Percentiles rank a stretch among this genome's conserved stretches.
Conservation (phyloP, 2,888 invertebrate genomes). For the Autographa pulchrina region DNA sequence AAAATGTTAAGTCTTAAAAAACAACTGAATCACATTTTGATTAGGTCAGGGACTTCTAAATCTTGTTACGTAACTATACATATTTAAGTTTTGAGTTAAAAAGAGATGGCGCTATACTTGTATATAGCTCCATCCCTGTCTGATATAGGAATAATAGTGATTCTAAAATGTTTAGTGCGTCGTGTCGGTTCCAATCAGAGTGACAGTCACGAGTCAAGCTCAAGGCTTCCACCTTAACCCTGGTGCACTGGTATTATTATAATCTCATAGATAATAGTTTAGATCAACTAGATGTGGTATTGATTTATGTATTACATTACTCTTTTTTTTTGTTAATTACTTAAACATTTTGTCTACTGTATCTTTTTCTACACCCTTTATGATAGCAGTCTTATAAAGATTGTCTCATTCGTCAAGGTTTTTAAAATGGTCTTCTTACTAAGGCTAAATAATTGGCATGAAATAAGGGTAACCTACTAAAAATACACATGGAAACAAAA, state of each 20-base stretch:
- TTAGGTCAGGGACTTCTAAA: constrained; percentile 52
- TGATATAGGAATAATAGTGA: not conserved
- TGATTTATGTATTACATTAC: too few relatives aligned
- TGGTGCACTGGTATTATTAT: constrained; percentile 65
- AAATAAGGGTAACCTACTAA: too few relatives aligned
- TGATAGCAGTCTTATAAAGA: too few relatives aligned
- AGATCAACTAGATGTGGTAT: constrained; percentile 44
- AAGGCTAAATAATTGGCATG: too few relatives aligned
- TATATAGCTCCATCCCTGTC: not conserved
- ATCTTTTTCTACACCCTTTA: too few relatives aligned
- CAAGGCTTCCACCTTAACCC: constrained; percentile 81
- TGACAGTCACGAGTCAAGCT: constrained; percentile 84
- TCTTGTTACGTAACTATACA: not conserved
- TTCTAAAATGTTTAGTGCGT: constrained; percentile 29
- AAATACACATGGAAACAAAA: too few relatives aligned
- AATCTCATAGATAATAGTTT: constrained; percentile 36
- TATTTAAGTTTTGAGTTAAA: not conserved
- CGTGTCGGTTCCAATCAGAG: constrained; percentile 65
- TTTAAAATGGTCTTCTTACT: too few relatives aligned
- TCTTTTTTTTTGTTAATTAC: too few relatives aligned
- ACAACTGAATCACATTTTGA: constrained; percentile 36
- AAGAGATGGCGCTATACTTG: not conserved
- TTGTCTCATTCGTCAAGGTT: too few relatives aligned
- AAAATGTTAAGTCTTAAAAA: constrained; percentile 44
- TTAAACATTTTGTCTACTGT: too few relatives aligned